Percentiles rank a stretch among this genome's conserved stretches.
Conservation (phyloP, 1,140 invertebrate genomes). For the Pinna nobilis region DNA sequence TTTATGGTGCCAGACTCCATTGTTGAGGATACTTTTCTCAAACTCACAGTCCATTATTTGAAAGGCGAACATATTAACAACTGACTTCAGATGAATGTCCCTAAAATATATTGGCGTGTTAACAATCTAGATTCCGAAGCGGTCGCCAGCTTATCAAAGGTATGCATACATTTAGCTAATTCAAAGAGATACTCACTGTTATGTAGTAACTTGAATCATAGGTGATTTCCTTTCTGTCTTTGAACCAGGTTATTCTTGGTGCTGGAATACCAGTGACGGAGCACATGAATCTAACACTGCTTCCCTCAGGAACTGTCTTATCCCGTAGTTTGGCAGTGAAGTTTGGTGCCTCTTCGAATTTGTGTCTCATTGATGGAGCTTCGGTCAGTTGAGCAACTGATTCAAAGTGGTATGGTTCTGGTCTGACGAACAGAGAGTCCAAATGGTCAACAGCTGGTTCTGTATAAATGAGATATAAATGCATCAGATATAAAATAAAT, state of each 20-base stretch:
- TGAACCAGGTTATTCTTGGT: conserved; percentile 66
- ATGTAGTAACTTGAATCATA: conserved; percentile 56
- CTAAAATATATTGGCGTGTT: not conserved
- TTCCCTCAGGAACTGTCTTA: conserved; percentile 84
- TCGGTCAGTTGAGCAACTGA: not conserved
- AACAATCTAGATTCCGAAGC: no score
- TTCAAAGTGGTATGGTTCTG: not conserved
- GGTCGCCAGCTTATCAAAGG: no score
- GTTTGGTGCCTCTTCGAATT: conserved; percentile 80
- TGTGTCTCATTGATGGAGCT: conserved; percentile 47
- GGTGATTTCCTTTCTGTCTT: conserved; percentile 67
- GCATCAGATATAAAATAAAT: not conserved
- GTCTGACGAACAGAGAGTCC: not conserved
- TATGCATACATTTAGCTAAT: no score
- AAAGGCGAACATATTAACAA: not conserved
- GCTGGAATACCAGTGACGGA: conserved; percentile 70
- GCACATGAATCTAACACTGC: conserved; percentile 61
- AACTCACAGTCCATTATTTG: not conserved
- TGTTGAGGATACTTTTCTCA: no score
- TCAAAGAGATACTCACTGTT: conserved; percentile 52
- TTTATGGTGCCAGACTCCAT: no score
- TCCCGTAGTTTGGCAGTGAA: conserved; percentile 92
- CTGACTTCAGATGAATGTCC: not conserved
- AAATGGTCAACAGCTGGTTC: not conserved
- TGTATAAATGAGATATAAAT: not conserved